Evolutionary conservation across 2,113 vertebrate species (phyloP), one percentile per base, ranked within the genome.

Genomic region (Pseudonaja textilis): DNA sequence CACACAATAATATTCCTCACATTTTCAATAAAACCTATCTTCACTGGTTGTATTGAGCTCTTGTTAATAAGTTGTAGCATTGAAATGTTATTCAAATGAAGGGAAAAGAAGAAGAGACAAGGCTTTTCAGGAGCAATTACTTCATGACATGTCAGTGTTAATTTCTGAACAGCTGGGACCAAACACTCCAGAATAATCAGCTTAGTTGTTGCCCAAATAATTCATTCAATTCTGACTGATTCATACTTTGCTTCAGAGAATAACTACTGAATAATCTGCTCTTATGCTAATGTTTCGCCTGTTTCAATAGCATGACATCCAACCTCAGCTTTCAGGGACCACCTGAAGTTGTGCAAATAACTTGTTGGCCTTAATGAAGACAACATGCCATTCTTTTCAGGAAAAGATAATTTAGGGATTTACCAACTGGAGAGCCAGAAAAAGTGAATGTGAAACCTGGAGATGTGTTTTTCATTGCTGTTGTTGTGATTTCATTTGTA

Each of bases 321-420:
- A 96, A 90, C 92, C 92, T 86, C 89, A 52, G 0, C 93, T 47
- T 91, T 88, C 91, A 95, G 94, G 94, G 91, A 87, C 92, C 92
- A 96, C 94, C 95, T 95, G 92, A 69, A 93, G 87, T 93, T 42
- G 88, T 92, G 94, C 87, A 96, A 95, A 96, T 95, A 94, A 96
- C 91, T 86, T 94, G 95, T n/a, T 64, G 0, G 1, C 91, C 86
- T 94, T 97, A 96, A 97, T 91, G 92, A 96, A 91, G 91, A 93
- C 85, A 95, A 94, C 91, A 95, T 56, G 26, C 86, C 94, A 57
- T 92, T 97, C 81, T 8, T 92, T 93, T 89, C 74, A 93, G 74
- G 69, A 89, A 89, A 92, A 90, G 81, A 39, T 4, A 94, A 95
- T 26, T 8, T 18, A 34, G 2, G 45, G 2, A 34, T 92, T 87